phyloP scores from a whole-genome alignment of 1,140 invertebrate genomes.

The Pseudoatta argentina region DNA sequence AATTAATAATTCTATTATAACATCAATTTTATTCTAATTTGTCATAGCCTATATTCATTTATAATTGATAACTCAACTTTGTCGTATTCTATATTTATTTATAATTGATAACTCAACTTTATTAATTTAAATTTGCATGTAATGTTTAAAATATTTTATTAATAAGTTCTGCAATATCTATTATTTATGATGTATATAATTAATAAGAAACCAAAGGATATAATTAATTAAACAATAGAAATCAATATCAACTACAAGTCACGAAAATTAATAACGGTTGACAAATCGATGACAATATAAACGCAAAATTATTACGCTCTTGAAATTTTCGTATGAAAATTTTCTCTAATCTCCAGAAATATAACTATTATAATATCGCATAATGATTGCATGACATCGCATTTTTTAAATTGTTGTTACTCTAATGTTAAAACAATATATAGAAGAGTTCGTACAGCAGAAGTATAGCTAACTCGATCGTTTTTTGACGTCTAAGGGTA shows the following conservation, averaged over 20 bases:
- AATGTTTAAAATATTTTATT: not conserved
- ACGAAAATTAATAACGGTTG: not conserved
- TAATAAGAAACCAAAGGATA: not conserved
- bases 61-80: not conserved
- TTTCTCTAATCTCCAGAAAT: too few relatives aligned
- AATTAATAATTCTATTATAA: too few relatives aligned
- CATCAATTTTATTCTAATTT: not conserved
- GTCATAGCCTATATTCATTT: not conserved
- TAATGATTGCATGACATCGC: not conserved
- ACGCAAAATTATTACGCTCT: too few relatives aligned
- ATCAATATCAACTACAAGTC: not conserved
- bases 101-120: not conserved
- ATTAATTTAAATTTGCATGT: not conserved
- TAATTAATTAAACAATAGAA: not conserved
- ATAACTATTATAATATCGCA: too few relatives aligned
- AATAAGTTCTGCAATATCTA: not conserved
- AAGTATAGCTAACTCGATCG: not conserved
- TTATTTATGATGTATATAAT: not conserved
- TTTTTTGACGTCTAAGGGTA: slow-evolving; percentile 30
- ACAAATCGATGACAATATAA: not conserved
- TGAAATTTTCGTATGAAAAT: too few relatives aligned
- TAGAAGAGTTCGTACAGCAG: not conserved
- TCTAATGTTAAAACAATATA: not conserved
- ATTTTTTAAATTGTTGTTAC: not conserved
- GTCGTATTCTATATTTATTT: not conserved